These are phyloP conservation scores for Calyptommatus sinebrachiatus DNA, from an alignment of 2,113 vertebrate genomes.

Conservation along the genomic window DNA sequence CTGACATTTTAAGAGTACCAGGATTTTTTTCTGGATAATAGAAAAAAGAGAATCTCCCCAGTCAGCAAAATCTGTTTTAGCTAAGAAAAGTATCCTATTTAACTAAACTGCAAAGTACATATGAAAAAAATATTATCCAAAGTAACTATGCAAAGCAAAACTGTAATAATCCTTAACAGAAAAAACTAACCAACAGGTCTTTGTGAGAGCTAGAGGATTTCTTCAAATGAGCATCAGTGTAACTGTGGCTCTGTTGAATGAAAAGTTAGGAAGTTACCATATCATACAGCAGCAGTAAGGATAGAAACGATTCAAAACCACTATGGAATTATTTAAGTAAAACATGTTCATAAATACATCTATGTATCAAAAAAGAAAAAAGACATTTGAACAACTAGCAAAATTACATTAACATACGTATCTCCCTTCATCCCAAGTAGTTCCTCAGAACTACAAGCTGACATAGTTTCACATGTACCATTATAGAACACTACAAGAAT, in stretches of 20 bases:
- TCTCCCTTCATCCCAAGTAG: not conserved
- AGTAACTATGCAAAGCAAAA: not conserved
- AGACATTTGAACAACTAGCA: not conserved
- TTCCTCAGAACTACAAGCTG: not conserved
- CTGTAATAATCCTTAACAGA: not conserved
- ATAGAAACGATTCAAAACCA: not conserved
- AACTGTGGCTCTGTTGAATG: slow-evolving; percentile 79
- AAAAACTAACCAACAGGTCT: slow-evolving; percentile 86
- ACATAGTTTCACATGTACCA: not conserved
- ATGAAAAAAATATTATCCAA: not conserved
- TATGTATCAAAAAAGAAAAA: not conserved
- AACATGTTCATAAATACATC: not conserved
- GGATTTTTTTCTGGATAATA: not conserved
- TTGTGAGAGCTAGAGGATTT: slow-evolving; percentile 77
- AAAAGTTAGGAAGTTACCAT: slow-evolving; percentile 44
- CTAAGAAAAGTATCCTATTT: not conserved
- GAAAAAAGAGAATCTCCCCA: not conserved
- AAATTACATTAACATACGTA: not conserved
- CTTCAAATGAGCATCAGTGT: slow-evolving; percentile 77
- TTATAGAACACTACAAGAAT: not conserved
- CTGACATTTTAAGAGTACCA: too few species aligned
- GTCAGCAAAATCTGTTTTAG: not conserved
- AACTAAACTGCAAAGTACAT: not conserved
- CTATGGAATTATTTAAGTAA: not conserved
- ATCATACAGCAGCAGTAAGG: not conserved